Evolutionary conservation across 2,113 vertebrate genomes (phyloP).

Genomic region (Tragulus kanchil): DNA sequence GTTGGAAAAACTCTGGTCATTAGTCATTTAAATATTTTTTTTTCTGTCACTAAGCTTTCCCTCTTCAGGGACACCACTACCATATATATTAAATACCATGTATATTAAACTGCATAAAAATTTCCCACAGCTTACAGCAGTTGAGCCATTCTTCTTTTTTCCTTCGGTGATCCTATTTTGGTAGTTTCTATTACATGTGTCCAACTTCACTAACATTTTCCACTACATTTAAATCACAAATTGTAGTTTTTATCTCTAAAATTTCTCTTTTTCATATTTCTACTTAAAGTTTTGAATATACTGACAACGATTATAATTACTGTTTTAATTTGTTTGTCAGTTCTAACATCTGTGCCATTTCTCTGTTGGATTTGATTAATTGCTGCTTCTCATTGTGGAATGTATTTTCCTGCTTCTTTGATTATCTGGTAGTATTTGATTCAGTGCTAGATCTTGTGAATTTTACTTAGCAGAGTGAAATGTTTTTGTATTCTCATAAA

Average conservation of each 20-base stretch:
- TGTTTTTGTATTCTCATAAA: neutral
- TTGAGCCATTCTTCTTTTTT: neutral
- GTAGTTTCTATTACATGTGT: neutral
- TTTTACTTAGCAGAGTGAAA: neutral
- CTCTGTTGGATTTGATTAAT: slow-evolving; percentile 15
- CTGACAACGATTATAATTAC: slow-evolving; percentile 23
- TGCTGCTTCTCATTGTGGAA: neutral
- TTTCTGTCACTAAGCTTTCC: neutral
- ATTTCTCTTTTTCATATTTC: slow-evolving; percentile 9
- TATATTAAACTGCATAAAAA: neutral
- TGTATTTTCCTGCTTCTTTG: neutral
- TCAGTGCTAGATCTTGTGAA: neutral
- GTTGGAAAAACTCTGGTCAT: neutral
- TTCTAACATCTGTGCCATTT: slow-evolving; percentile 29
- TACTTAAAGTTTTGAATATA: slow-evolving; percentile 7
- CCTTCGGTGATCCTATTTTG: neutral
- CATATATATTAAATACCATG: neutral
- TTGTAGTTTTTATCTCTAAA: neutral
- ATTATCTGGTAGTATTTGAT: neutral
- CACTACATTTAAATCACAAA: neutral
- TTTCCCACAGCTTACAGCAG: neutral
- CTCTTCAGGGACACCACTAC: neutral
- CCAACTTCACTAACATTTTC: neutral
- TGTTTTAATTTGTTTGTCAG: slow-evolving; percentile 48
- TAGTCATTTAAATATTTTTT: neutral